Conservation (phyloP, 2,113 vertebrate species). For the Ascaphus truei region DNA sequence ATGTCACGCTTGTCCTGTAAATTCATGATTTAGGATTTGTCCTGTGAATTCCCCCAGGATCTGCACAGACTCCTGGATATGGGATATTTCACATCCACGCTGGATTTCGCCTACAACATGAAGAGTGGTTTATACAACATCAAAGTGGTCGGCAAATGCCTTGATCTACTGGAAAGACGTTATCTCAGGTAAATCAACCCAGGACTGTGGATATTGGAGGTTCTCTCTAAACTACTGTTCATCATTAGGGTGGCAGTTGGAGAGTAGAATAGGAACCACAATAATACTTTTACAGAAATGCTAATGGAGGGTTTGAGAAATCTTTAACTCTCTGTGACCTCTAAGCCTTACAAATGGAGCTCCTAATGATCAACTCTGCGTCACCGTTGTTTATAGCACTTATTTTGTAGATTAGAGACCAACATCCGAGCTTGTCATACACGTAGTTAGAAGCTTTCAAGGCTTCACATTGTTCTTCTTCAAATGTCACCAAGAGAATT, state of each 20-base stretch:
- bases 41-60: conserved; percentile 4
- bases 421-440: background rate
- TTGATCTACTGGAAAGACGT: conserved; percentile 27
- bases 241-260: too few species aligned
- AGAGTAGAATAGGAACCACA: too few species aligned
- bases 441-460: background rate
- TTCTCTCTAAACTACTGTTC: too few species aligned
- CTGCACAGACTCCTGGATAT: conserved; percentile 15
- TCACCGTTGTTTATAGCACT: too few species aligned
- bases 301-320: too few species aligned
- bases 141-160: conserved; percentile 21
- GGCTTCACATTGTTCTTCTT: background rate
- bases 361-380: too few species aligned
- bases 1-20: too few species aligned
- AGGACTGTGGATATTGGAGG: too few species aligned
- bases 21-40: too few species aligned
- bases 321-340: too few species aligned
- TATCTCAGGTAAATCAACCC: conserved; percentile 35
- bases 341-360: too few species aligned
- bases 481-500: conserved; percentile 23
- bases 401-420: background rate
- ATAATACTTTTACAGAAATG: too few species aligned
- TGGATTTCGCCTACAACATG: conserved; percentile 33
- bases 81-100: conserved; percentile 22
- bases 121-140: conserved; percentile 36